A percentile compares a stretch with the other conserved stretches of the same genome.
These are phyloP conservation scores for Brachionichthys hirsutus DNA, from an alignment of 2,113 vertebrate species.

Conservation along the genomic window DNA sequence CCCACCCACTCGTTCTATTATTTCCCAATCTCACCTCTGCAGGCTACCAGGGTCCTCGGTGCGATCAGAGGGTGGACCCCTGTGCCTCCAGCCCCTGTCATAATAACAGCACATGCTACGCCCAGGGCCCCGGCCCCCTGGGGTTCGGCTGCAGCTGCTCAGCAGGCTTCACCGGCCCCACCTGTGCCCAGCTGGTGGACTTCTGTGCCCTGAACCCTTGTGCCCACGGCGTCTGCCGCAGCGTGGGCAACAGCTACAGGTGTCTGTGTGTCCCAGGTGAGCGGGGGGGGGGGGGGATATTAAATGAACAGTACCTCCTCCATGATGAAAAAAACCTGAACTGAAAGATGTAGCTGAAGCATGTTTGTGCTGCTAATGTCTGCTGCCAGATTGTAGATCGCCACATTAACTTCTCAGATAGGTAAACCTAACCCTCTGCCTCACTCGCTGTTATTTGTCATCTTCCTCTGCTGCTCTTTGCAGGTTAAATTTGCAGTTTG, in stretches of 20 bases:
- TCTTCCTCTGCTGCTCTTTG: background rate
- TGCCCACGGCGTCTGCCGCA: conserved; percentile 92
- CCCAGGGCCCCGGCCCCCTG: conserved; percentile 75
- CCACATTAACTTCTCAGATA: background rate
- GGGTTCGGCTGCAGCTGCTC: conserved; percentile 87
- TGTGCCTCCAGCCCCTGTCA: conserved; percentile 89
- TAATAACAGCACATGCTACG: conserved; percentile 91
- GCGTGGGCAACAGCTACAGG: conserved; percentile 93
- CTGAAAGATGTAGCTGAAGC: no score
- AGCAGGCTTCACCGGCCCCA: conserved; percentile 89
- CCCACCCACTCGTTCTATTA: background rate
- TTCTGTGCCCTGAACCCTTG: conserved; percentile 97
- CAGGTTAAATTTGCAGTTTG: background rate
- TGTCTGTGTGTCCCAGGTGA: conserved; percentile 95
- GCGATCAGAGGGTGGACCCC: conserved; percentile 89
- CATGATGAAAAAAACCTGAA: no score
- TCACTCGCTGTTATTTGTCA: no score
- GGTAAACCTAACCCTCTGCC: background rate
- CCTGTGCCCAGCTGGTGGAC: conserved; percentile 89
- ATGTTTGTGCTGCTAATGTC: no score
- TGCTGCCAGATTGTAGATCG: background rate
- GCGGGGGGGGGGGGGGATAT: background rate
- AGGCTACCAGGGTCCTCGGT: conserved; percentile 87
- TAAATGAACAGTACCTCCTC: no score
- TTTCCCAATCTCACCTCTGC: background rate